A percentile compares a stretch with the other conserved stretches of the same genome.
Conservation (phyloP, 2,113 vertebrate genomes). For the Dipodomys spectabilis region DNA sequence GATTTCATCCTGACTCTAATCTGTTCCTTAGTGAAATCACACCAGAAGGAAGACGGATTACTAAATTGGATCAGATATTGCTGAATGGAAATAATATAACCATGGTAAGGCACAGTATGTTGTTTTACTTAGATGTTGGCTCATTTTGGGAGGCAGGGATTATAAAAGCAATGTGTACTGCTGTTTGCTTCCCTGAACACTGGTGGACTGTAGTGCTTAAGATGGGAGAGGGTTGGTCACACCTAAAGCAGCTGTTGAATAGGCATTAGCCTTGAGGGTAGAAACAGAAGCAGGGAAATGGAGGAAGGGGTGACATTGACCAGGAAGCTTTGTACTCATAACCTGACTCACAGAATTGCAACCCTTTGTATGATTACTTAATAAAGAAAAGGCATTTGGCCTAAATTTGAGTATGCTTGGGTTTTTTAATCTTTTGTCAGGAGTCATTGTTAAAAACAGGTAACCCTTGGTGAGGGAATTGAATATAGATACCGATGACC, state of each 20-base stretch:
- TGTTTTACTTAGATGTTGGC: slow-evolving; percentile 25
- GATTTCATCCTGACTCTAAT: slow-evolving; percentile 55
- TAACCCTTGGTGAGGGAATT: background rate
- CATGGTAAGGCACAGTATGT: slow-evolving; percentile 89
- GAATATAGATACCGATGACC: background rate
- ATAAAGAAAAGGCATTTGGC: background rate
- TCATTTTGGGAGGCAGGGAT: background rate
- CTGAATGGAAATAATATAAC: slow-evolving; percentile 99
- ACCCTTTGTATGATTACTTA: too few relatives aligned
- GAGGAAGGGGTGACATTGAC: too few relatives aligned
- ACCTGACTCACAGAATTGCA: too few relatives aligned
- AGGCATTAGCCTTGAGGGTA: background rate
- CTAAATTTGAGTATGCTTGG: slow-evolving; percentile 15
- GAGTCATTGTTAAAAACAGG: slow-evolving; percentile 18
- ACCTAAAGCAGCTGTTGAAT: background rate
- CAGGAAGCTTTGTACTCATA: too few relatives aligned
- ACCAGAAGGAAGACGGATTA: slow-evolving; percentile 97
- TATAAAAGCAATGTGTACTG: background rate
- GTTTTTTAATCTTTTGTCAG: background rate
- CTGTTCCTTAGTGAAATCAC: slow-evolving; percentile 93
- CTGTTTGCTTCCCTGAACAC: background rate
- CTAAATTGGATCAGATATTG: slow-evolving; percentile 98
- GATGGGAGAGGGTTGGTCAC: background rate
- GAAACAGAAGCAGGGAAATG: too few relatives aligned
- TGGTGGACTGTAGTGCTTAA: background rate